phyloP scores from a whole-genome alignment of 1,140 invertebrate genomes.

The Rhyzopertha dominica region DNA sequence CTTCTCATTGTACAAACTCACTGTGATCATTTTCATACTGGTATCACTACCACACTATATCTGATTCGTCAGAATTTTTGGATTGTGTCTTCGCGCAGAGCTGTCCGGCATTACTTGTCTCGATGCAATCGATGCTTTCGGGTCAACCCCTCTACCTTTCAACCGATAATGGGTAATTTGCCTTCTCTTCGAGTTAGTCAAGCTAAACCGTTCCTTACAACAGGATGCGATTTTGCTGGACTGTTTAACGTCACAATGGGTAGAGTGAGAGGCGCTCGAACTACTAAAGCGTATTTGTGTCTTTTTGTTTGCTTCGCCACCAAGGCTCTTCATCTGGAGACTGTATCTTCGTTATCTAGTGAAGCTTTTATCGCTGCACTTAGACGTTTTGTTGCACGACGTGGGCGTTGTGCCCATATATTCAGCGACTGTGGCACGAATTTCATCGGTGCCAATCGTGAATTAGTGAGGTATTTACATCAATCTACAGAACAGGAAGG shows the following conservation, averaged over 20 bases:
- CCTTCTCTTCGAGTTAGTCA: conserved; percentile 26
- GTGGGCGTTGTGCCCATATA: conserved; percentile 24
- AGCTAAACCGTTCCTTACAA: conserved; percentile 28
- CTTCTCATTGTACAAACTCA: conserved; percentile 9
- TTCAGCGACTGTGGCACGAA: conserved; percentile 40
- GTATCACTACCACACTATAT: conserved; percentile 25
- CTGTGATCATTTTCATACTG: conserved; percentile 25
- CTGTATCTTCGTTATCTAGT: conserved; percentile 31
- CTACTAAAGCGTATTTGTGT: conserved; percentile 39
- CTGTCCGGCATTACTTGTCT: background rate
- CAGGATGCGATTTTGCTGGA: conserved; percentile 38
- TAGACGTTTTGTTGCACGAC: conserved; percentile 23
- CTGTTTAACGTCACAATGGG: conserved; percentile 22
- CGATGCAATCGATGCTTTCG: conserved; percentile 11
- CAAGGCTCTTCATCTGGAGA: conserved; percentile 39
- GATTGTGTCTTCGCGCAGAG: conserved; percentile 7
- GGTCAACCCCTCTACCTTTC: conserved; percentile 3
- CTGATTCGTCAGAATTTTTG: conserved; percentile 8
- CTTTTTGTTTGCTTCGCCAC: conserved; percentile 40
- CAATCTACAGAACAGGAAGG: background rate
- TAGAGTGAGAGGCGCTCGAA: conserved; percentile 18
- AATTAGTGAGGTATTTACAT: conserved; percentile 12
- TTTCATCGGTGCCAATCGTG: conserved; percentile 33
- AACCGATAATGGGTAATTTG: conserved; percentile 20
- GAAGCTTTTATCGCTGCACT: conserved; percentile 27